A percentile compares a stretch with the other conserved stretches of the same genome.
These are phyloP conservation scores for Aldrovandia affinis DNA, from an alignment of 2,797 vertebrate genomes.

Conservation along the genomic window DNA sequence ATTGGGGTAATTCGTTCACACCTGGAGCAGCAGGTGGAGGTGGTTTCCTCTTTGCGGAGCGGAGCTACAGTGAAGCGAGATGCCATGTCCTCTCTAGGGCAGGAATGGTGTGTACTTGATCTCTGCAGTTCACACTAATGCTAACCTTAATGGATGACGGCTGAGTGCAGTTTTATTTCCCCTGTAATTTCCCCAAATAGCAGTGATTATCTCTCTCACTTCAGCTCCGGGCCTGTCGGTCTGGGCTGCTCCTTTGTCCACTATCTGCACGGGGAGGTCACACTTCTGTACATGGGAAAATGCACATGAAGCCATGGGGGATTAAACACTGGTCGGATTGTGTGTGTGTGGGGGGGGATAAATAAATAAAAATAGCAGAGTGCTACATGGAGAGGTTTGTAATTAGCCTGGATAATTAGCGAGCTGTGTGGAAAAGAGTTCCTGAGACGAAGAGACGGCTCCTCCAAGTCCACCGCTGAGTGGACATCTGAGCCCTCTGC, in stretches of 20 bases:
- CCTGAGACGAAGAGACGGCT: conserved; percentile 36
- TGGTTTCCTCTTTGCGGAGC: neutral
- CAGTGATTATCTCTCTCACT: neutral
- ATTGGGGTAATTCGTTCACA: neutral
- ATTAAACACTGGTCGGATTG: neutral
- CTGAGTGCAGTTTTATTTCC: neutral
- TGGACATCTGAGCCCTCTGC: conserved; percentile 48
- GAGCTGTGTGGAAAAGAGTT: conserved; percentile 40
- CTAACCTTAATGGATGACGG: neutral
- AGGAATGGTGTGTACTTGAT: neutral
- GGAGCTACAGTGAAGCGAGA: neutral
- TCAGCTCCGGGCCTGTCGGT: neutral
- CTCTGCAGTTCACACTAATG: neutral
- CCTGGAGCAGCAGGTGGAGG: neutral
- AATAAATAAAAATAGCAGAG: neutral
- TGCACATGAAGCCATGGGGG: neutral
- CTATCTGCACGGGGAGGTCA: neutral
- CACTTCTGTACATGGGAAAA: neutral
- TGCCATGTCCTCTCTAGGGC: neutral
- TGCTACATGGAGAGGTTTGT: conserved; percentile 16
- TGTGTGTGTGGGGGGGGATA: neutral
- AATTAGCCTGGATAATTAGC: conserved; percentile 52
- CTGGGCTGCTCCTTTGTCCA: neutral
- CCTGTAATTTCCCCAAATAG: neutral
- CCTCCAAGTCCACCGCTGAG: conserved; percentile 31